These are phyloP conservation scores for Ochotona curzoniae DNA, from an alignment of 2,113 vertebrate species.

Conservation along the genomic window DNA sequence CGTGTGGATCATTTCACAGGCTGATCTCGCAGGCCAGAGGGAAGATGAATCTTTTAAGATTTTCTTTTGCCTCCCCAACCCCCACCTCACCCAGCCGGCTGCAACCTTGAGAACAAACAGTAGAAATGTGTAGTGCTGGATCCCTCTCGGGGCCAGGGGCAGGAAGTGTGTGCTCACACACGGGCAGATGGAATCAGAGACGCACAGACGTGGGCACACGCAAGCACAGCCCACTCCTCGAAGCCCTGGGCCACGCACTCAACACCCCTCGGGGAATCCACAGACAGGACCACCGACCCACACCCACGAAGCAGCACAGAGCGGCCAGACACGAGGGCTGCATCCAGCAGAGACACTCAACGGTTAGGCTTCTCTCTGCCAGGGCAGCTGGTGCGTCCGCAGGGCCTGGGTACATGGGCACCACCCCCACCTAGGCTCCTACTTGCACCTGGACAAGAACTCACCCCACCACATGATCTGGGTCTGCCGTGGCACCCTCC, in stretches of 20 bases:
- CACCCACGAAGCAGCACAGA: background rate
- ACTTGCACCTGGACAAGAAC: too few relatives aligned
- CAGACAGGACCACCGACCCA: background rate
- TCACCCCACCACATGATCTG: too few relatives aligned
- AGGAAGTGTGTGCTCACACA: conserved; percentile 38
- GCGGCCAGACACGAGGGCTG: too few relatives aligned
- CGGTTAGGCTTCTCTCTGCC: too few relatives aligned
- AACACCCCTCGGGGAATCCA: background rate
- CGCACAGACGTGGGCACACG: background rate
- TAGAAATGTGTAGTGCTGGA: conserved; percentile 83
- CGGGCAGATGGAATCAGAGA: background rate
- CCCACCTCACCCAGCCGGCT: conserved; percentile 74
- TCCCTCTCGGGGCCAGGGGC: conserved; percentile 74
- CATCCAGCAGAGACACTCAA: too few relatives aligned
- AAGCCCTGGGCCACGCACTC: background rate
- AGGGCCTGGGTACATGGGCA: too few relatives aligned
- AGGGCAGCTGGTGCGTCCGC: too few relatives aligned
- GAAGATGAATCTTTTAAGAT: conserved; percentile 85
- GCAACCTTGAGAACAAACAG: conserved; percentile 81
- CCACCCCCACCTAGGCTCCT: too few relatives aligned
- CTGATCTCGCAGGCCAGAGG: conserved; percentile 89
- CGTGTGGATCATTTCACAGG: conserved; percentile 87
- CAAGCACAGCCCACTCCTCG: background rate
- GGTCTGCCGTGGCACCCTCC: too few relatives aligned
- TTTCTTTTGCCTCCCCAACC: conserved; percentile 81